Conservation (phyloP, 2,888 invertebrate genomes). For the Lamellibrachia columna region DNA sequence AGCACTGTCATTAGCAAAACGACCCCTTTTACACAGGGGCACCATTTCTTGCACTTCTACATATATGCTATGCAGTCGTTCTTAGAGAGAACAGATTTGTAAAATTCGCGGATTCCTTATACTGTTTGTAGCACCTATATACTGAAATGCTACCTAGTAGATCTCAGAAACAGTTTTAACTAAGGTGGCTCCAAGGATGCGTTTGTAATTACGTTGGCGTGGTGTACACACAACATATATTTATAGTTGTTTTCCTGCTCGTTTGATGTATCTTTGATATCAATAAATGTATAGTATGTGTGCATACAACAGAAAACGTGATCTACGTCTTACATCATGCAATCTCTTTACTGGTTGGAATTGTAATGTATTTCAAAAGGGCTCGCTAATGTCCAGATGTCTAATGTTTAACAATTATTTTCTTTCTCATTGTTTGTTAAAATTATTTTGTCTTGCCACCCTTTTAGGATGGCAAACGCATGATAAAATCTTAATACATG, state of each 20-base stretch:
- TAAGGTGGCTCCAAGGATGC: no score
- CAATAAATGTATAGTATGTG: not conserved
- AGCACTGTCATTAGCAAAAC: no score
- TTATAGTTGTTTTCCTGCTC: not conserved
- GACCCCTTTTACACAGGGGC: not conserved
- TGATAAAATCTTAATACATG: no score
- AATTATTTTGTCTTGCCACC: no score
- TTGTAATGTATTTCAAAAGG: not conserved
- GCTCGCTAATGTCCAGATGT: no score
- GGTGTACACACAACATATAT: no score
- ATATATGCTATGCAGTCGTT: not conserved
- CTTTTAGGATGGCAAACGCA: no score
- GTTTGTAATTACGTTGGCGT: no score
- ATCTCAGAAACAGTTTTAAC: not conserved
- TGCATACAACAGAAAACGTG: not conserved
- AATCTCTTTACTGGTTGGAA: not conserved
- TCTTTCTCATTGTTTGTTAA: no score
- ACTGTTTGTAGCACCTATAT: not conserved
- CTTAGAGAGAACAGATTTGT: not conserved
- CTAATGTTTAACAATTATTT: no score
- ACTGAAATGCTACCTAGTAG: not conserved
- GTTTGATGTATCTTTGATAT: not conserved
- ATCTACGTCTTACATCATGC: not conserved
- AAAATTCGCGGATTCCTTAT: not conserved
- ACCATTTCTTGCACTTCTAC: not conserved